Conservation (phyloP, 2,113 vertebrate species). For the Penelope pileata region DNA sequence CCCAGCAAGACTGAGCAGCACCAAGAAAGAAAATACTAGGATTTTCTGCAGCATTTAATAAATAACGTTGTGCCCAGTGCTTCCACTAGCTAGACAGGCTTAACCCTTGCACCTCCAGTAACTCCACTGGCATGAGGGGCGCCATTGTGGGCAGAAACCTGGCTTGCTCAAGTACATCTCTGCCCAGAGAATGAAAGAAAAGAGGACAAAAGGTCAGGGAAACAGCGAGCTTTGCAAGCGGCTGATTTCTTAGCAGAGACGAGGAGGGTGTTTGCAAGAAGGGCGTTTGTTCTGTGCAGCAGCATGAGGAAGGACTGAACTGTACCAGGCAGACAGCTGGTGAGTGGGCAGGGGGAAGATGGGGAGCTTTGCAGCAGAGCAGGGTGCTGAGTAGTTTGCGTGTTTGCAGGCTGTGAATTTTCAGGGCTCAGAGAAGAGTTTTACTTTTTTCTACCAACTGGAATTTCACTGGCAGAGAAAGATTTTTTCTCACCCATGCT, state of each 20-base stretch:
- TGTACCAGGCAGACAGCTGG: conserved; percentile 6
- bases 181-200: not conserved
- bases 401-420: not conserved
- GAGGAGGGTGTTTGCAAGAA: not conserved
- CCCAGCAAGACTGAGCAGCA: not conserved
- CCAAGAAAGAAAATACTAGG: not conserved
- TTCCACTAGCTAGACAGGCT: not conserved
- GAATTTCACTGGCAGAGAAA: not conserved
- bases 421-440: not conserved
- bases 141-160: not conserved
- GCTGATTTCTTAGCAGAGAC: not conserved
- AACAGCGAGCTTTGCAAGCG: not conserved
- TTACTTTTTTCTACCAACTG: not conserved
- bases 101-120: not conserved
- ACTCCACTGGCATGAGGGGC: not conserved
- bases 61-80: not conserved
- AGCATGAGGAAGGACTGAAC: not conserved
- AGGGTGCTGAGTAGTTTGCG: not conserved
- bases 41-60: conserved; percentile 14
- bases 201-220: not conserved
- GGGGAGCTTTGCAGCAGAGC: not conserved
- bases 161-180: not conserved
- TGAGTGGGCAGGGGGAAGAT: conserved; percentile 46
- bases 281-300: not conserved
- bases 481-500: not conserved